Conservation (phyloP, 2,888 invertebrate species). For the Drosophila rellima region DNA sequence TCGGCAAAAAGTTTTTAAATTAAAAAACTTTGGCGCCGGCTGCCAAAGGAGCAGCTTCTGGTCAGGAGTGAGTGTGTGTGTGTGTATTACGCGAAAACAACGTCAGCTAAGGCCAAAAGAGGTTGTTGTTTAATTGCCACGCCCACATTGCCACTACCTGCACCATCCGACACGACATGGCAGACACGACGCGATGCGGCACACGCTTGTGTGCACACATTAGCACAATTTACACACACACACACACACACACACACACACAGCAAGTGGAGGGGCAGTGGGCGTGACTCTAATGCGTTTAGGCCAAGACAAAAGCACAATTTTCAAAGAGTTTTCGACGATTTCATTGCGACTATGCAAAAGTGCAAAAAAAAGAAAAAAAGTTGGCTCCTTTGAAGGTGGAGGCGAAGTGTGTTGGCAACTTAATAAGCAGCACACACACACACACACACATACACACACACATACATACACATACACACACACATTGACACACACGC, state of each 20-base stretch:
- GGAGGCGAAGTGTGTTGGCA: slow-evolving; percentile 17
- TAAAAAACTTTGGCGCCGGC: slow-evolving; percentile 80
- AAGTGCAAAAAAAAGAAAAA: slow-evolving; percentile 34
- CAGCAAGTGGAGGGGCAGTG: background rate
- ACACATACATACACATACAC: slow-evolving; percentile 8
- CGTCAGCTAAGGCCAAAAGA: slow-evolving; percentile 17
- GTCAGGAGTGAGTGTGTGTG: slow-evolving; percentile 18
- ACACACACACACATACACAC: slow-evolving; percentile 2
- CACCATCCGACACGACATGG: slow-evolving; percentile 33
- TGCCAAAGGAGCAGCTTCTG: slow-evolving; percentile 55
- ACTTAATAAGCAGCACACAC: slow-evolving; percentile 35
- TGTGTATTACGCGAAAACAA: slow-evolving; percentile 44
- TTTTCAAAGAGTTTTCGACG: slow-evolving; percentile 52
- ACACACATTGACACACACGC: background rate
- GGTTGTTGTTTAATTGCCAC: slow-evolving; percentile 67
- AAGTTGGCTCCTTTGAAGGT: slow-evolving; percentile 24
- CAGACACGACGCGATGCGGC: slow-evolving; percentile 31
- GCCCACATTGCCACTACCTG: slow-evolving; percentile 47
- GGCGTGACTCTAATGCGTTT: slow-evolving; percentile 54
- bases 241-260: slow-evolving; percentile 39
- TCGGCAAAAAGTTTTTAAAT: slow-evolving; percentile 78
- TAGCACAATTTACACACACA: slow-evolving; percentile 36
- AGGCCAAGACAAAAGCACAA: slow-evolving; percentile 40
- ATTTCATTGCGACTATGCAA: slow-evolving; percentile 33
- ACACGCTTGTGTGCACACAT: slow-evolving; percentile 71